Base-by-base conservation (phyloP, 2,888 invertebrate genomes). In the Tenthredo mesomela region DNA sequence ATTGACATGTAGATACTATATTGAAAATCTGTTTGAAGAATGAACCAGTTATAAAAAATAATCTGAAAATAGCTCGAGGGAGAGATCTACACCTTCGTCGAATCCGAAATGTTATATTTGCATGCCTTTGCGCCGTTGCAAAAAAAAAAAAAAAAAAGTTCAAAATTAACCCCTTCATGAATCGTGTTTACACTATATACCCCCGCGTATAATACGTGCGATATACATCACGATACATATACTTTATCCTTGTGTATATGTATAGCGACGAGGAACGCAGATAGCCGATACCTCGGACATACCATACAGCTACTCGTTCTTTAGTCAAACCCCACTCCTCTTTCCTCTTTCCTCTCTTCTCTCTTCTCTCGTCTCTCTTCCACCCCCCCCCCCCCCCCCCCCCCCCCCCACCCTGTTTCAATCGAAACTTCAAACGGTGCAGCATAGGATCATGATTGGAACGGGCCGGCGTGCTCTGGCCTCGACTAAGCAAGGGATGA, bases 351-450 rank as follows among this genome's bases (percentile, higher is more conserved):
- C 6, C 65, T 12, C 25, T 25, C 65, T 29, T 21, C 25, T 43
- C 43, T 43, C 12, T 12, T 43, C 43, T 43, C 47, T 47, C 47
- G 2, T 3, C 47, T 47, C 47, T 47, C 15, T 47, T 47, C 70
- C 54, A 15, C 33, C 67, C 83, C 40, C 47, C 92, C 90, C 93
- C 92, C 92, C 40, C 47, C 92, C 90, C 93, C 92, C 92, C n/a
- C 70, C 54, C 6, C 33, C 67, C 83, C 40, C 47, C 92, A 90
- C 93, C 92, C 92, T 91, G 92, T 93, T 92, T 92, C 93, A 93
- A 93, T 93, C 92, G 92, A 93, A 92, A 93, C 93, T 93, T 93
- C 93, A 93, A 93, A 93, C 93, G 93, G 89, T 92, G 91, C 91
- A 92, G 91, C 92, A 90, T 91, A 91, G 93, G 93, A 93, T 93